Percentiles rank a stretch among this genome's conserved stretches.
phyloP scores from a whole-genome alignment of 1,140 invertebrate species.

The Plutomurus gul region DNA sequence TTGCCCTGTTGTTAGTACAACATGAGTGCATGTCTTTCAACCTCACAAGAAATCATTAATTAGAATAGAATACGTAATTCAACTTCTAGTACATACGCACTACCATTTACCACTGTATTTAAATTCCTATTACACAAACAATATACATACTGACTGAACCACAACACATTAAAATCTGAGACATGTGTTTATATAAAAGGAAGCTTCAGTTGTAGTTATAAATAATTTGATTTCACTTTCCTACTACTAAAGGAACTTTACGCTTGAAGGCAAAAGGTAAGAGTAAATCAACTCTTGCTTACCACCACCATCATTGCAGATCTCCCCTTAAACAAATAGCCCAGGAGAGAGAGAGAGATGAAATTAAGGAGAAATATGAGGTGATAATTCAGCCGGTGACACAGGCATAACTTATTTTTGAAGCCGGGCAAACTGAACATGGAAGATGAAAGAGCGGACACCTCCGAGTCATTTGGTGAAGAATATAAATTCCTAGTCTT shows the following conservation, averaged over 20 bases:
- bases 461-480: conserved; percentile 1
- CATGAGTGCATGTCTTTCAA: no score
- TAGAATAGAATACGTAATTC: no score
- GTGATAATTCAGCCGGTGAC: conserved; percentile 23
- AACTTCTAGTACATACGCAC: no score
- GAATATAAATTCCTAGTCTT: conserved; percentile 4
- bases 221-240: neutral
- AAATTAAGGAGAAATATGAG: conserved; percentile 11
- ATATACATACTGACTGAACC: no score
- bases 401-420: neutral
- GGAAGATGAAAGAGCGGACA: conserved; percentile 14
- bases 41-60: no score
- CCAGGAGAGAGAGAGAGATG: neutral
- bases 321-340: conserved; percentile 8
- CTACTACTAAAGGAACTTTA: neutral
- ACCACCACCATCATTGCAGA: no score
- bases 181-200: neutral
- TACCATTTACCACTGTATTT: no score
- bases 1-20: no score
- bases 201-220: neutral
- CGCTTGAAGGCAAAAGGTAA: neutral
- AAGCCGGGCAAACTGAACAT: neutral
- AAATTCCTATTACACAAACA: no score
- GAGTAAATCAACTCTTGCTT: neutral
- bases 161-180: no score